Conservation (phyloP, 2,113 vertebrate genomes). For the Oncorhynchus nerka region DNA sequence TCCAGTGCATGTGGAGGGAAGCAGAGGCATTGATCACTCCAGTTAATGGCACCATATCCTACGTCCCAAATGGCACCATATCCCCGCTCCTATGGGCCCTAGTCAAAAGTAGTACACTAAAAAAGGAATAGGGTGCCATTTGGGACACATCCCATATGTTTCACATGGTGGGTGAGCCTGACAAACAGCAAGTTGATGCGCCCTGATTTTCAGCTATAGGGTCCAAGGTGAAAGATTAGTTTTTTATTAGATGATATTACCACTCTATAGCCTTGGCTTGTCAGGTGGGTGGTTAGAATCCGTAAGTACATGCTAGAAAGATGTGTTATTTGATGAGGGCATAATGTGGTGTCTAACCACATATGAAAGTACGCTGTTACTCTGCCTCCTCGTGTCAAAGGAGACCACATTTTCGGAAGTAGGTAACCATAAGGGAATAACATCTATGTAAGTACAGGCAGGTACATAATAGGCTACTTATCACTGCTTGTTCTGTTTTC, state of each 20-base stretch:
- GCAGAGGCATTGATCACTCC: constrained; percentile 28
- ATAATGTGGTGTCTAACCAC: too few relatives aligned
- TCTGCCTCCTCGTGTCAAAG: too few relatives aligned
- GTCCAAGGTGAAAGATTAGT: constrained; percentile 6
- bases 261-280: background rate
- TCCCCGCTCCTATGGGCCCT: background rate
- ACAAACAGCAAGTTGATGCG: constrained; percentile 4
- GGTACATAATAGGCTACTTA: too few relatives aligned
- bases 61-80: background rate
- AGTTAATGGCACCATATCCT: constrained; percentile 9
- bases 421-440: too few relatives aligned
- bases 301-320: background rate
- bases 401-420: too few relatives aligned
- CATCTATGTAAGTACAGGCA: too few relatives aligned
- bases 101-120: too few relatives aligned
- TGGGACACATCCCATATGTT: too few relatives aligned
- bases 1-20: constrained; percentile 2
- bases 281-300: background rate
- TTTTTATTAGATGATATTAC: constrained; percentile 11
- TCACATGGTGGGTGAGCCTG: background rate
- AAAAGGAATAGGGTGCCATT: too few relatives aligned
- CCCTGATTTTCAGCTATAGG: background rate
- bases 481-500: too few relatives aligned
- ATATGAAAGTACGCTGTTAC: too few relatives aligned
- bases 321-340: too few relatives aligned